Conservation (phyloP, 1,140 invertebrate species). For the Paraescarpia echinospica region DNA sequence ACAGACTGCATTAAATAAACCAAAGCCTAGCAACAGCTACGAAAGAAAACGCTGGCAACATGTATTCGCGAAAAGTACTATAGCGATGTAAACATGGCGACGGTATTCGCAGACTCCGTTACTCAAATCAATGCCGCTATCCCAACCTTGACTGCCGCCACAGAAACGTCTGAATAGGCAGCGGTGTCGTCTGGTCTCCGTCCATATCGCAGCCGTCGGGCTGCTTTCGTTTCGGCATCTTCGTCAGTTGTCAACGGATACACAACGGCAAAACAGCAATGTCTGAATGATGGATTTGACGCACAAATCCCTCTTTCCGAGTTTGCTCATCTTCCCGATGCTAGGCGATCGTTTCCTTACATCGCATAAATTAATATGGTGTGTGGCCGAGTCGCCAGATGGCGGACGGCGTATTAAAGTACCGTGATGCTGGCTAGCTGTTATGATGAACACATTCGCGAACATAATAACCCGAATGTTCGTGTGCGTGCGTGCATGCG, state of each 20-base stretch:
- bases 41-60: slow-evolving; percentile 9
- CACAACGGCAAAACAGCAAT: not conserved
- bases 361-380: not conserved
- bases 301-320: not conserved
- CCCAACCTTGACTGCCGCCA: slow-evolving; percentile 90
- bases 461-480: too few relatives aligned
- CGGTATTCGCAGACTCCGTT: not conserved
- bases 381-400: not conserved
- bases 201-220: slow-evolving; percentile 43
- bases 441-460: too few relatives aligned
- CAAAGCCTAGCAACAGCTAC: not conserved
- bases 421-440: not conserved
- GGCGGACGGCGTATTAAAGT: not conserved
- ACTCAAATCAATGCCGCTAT: slow-evolving; percentile 23
- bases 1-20: too few relatives aligned
- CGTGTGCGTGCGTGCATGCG: too few relatives aligned
- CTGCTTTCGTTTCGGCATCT: slow-evolving; percentile 32
- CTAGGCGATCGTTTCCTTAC: not conserved
- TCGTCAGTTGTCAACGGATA: not conserved
- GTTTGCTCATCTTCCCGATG: not conserved
- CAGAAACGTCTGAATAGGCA: slow-evolving; percentile 95
- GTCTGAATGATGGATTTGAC: not conserved
- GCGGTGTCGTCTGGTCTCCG: slow-evolving; percentile 76
- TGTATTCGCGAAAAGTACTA: slow-evolving; percentile 14
- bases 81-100: slow-evolving; percentile 13